phyloP scores from a whole-genome alignment of 2,888 invertebrate genomes.

The Melinaea menophilus region DNA sequence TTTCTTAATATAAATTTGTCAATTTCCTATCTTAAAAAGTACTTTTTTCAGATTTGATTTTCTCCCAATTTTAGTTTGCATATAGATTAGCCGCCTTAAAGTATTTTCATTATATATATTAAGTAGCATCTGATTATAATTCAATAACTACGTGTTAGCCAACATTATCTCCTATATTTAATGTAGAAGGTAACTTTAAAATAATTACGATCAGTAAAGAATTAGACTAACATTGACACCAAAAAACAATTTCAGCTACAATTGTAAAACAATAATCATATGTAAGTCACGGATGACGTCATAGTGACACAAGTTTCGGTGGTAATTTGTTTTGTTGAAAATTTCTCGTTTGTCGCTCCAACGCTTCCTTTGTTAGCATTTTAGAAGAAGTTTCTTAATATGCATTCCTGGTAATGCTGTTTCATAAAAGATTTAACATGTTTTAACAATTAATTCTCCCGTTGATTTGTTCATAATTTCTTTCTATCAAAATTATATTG shows the following conservation, averaged over 20 bases:
- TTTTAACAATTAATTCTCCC: too few species aligned
- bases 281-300: slow-evolving; percentile 24
- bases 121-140: too few species aligned
- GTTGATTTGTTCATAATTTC: too few species aligned
- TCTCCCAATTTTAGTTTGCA: too few species aligned
- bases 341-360: slow-evolving; percentile 41
- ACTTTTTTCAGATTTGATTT: too few species aligned
- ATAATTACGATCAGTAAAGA: not conserved
- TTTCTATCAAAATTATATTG: too few species aligned
- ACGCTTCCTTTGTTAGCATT: slow-evolving; percentile 57
- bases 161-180: too few species aligned
- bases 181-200: not conserved
- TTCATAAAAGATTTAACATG: not conserved
- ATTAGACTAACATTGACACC: not conserved
- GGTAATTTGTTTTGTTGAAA: slow-evolving; percentile 32
- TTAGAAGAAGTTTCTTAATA: slow-evolving; percentile 43
- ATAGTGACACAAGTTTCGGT: slow-evolving; percentile 24
- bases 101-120: too few species aligned
- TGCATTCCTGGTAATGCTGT: slow-evolving; percentile 29
- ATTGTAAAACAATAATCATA: slow-evolving; percentile 5
- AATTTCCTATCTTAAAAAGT: too few species aligned
- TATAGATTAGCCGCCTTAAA: too few species aligned
- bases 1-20: too few species aligned
- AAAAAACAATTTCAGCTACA: not conserved
- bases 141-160: too few species aligned